phyloP scores from a whole-genome alignment of 2,797 vertebrate genomes.

The Triplophysa bombifrons region DNA sequence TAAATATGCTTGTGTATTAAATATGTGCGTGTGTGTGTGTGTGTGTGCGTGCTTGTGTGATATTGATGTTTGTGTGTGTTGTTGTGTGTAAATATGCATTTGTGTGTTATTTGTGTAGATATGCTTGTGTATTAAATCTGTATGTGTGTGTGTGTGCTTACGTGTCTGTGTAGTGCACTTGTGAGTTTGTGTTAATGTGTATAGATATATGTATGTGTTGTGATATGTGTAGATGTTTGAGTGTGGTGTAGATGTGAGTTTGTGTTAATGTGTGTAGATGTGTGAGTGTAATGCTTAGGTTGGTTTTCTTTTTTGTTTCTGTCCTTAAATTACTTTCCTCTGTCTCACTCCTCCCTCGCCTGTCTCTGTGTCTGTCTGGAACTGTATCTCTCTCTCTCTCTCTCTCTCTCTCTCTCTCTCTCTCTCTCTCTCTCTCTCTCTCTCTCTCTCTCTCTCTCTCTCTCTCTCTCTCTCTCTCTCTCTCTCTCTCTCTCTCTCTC shows the following conservation, averaged over 20 bases:
- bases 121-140: background rate
- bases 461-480: no score
- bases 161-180: slow-evolving; percentile 60
- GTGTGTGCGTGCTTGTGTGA: background rate
- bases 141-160: slow-evolving; percentile 46
- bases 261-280: background rate
- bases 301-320: slow-evolving; percentile 71
- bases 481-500: slow-evolving; percentile 57
- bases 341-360: slow-evolving; percentile 67
- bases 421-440: slow-evolving; percentile 67
- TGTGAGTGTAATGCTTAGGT: slow-evolving; percentile 70
- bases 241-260: slow-evolving; percentile 62
- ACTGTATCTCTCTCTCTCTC: slow-evolving; percentile 59
- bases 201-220: slow-evolving; percentile 61
- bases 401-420: slow-evolving; percentile 59
- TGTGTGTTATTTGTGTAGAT: background rate
- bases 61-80: no score
- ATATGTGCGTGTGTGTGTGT: background rate
- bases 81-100: no score
- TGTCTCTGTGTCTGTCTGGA: slow-evolving; percentile 75
- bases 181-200: slow-evolving; percentile 51
- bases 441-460: no score
- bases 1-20: no score
- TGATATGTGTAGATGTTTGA: slow-evolving; percentile 31
- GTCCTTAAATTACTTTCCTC: slow-evolving; percentile 80